Evolutionary conservation across 1,140 invertebrate species (phyloP).

Genomic region (Myzus persicae): DNA sequence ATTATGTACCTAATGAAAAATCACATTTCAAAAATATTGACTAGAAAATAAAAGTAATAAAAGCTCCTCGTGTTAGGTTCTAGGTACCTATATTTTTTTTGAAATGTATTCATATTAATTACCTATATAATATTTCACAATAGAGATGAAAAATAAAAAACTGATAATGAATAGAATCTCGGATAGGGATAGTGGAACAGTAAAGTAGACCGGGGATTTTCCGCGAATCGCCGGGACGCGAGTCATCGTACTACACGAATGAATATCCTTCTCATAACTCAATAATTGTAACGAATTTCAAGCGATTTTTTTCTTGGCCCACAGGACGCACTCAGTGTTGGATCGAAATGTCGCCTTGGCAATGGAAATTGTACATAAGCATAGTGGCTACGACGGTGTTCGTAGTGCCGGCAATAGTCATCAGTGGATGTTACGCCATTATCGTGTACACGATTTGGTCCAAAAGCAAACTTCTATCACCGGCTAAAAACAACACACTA

Average conservation of each 20-base stretch:
- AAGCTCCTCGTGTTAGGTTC: no score
- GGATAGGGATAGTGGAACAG: no score
- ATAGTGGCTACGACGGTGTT: conserved; percentile 84
- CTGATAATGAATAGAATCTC: no score
- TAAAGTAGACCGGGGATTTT: no score
- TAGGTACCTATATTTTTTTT: no score
- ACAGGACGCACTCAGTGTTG: conserved; percentile 84
- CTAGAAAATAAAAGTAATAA: background rate
- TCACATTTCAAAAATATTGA: no score
- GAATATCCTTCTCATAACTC: background rate
- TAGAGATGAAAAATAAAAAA: no score
- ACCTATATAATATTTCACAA: no score
- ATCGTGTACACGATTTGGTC: conserved; percentile 94
- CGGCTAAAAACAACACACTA: conserved; percentile 46
- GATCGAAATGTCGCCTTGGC: conserved; percentile 80
- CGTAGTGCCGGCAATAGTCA: conserved; percentile 87
- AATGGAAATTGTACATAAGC: conserved; percentile 91
- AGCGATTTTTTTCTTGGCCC: background rate
- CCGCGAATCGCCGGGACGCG: background rate
- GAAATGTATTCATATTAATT: no score
- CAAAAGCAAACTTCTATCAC: conserved; percentile 70
- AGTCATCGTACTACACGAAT: background rate
- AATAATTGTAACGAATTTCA: background rate
- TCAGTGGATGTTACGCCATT: conserved; percentile 87
- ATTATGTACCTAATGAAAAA: no score